phyloP scores from a whole-genome alignment of 2,797 vertebrate genomes.

The Enteromius viviparus region DNA sequence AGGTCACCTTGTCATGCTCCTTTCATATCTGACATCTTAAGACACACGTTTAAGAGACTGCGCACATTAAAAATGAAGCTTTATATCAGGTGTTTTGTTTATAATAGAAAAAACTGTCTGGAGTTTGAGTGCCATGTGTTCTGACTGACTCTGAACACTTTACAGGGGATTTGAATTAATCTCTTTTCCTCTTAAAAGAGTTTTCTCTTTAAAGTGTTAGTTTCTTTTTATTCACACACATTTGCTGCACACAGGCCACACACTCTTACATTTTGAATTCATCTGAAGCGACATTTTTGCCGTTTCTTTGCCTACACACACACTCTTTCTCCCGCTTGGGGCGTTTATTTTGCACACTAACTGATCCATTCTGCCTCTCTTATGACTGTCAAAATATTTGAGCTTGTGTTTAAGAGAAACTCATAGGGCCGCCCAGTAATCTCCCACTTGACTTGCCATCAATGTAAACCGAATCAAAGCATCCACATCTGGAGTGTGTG shows the following conservation, averaged over 20 bases:
- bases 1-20: slow-evolving; percentile 39
- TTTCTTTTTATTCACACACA: slow-evolving; percentile 19
- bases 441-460: slow-evolving; percentile 70
- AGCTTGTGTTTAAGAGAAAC: slow-evolving; percentile 75
- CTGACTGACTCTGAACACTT: slow-evolving; percentile 24
- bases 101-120: slow-evolving; percentile 14
- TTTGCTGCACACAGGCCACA: slow-evolving; percentile 10
- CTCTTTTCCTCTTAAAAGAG: neutral
- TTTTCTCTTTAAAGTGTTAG: slow-evolving; percentile 6
- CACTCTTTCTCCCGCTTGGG: neutral
- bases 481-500: slow-evolving; percentile 69
- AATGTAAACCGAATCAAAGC: slow-evolving; percentile 30
- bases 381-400: slow-evolving; percentile 79
- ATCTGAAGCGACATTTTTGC: slow-evolving; percentile 9
- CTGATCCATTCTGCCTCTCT: slow-evolving; percentile 75
- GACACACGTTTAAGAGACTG: slow-evolving; percentile 33
- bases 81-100: slow-evolving; percentile 36
- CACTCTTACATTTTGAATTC: slow-evolving; percentile 9
- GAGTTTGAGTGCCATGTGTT: slow-evolving; percentile 20
- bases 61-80: slow-evolving; percentile 38
- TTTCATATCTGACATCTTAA: slow-evolving; percentile 35
- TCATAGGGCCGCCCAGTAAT: slow-evolving; percentile 73
- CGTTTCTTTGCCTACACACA: neutral
- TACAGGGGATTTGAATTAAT: slow-evolving; percentile 31
- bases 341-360: slow-evolving; percentile 44